Evolutionary conservation across 2,888 invertebrate genomes (phyloP).

Genomic region (Heliconius erato): DNA sequence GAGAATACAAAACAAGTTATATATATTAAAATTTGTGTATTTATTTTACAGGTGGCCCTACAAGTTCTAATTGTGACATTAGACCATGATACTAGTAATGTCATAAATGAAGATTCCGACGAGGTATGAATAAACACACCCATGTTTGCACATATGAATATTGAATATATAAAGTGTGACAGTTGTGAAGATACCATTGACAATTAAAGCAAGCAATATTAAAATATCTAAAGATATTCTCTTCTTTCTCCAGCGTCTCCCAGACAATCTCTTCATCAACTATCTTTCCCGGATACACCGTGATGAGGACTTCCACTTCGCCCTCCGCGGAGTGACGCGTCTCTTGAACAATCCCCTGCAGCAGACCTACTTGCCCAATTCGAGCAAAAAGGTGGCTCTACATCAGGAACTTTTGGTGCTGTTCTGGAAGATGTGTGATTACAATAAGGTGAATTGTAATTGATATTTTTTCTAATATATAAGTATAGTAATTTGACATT

Average conservation of each 20-base stretch:
- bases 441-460: slow-evolving; percentile 92
- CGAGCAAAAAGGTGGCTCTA: slow-evolving; percentile 97
- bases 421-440: slow-evolving; percentile 99
- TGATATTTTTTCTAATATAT: too few relatives aligned
- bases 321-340: slow-evolving; percentile 96
- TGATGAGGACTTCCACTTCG: slow-evolving; percentile 98
- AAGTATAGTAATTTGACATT: too few relatives aligned
- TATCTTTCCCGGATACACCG: slow-evolving; percentile 99
- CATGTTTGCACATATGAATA: too few relatives aligned
- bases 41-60: slow-evolving; percentile 87
- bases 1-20: too few relatives aligned
- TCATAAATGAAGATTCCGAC: slow-evolving; percentile 85
- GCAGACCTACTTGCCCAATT: slow-evolving; percentile 99
- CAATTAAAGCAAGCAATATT: too few relatives aligned
- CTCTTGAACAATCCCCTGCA: slow-evolving; percentile 98
- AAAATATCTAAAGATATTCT: too few relatives aligned
- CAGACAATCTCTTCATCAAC: slow-evolving; percentile 99
- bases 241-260: slow-evolving; percentile 64
- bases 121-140: slow-evolving; percentile 78
- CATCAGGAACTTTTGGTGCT: slow-evolving; percentile 98
- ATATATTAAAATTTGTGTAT: background rate
- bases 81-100: slow-evolving; percentile 94
- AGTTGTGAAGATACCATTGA: too few relatives aligned
- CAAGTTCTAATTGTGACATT: slow-evolving; percentile 98
- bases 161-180: too few relatives aligned